A percentile compares a stretch with the other conserved stretches of the same genome.
phyloP scores from a whole-genome alignment of 1,140 invertebrate species.

The Leptinotarsa lineolata region DNA sequence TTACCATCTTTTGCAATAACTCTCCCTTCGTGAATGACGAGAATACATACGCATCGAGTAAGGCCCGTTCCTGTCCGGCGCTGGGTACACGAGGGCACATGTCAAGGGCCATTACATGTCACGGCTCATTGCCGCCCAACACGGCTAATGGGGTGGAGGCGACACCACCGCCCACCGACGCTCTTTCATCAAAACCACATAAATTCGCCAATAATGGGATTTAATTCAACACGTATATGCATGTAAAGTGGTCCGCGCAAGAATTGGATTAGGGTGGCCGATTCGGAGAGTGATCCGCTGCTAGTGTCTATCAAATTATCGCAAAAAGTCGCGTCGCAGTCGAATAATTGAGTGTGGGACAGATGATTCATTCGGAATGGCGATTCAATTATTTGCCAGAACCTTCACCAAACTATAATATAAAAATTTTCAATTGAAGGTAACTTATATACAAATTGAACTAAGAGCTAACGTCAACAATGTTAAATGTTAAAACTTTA shows the following conservation, averaged over 20 bases:
- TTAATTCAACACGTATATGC: conserved; percentile 20
- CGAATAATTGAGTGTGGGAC: no score
- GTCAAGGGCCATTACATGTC: conserved; percentile 24
- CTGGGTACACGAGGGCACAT: conserved; percentile 7
- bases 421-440: no score
- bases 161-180: conserved; percentile 4
- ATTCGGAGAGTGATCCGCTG: neutral
- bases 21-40: neutral
- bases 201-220: conserved; percentile 15
- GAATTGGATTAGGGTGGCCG: conserved; percentile 14
- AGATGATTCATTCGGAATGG: no score
- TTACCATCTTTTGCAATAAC: neutral
- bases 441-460: no score
- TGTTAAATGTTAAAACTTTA: no score
- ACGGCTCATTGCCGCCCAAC: conserved; percentile 19
- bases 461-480: no score
- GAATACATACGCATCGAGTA: neutral
- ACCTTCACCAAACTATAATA: no score
- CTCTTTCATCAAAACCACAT: conserved; percentile 23
- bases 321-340: no score
- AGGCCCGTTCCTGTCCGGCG: conserved; percentile 3
- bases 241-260: conserved; percentile 20
- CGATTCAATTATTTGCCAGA: no score
- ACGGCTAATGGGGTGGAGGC: conserved; percentile 21
- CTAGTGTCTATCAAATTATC: neutral